These are phyloP conservation scores for Bradypodion ventrale DNA, from an alignment of 2,797 vertebrate species.

Conservation along the genomic window DNA sequence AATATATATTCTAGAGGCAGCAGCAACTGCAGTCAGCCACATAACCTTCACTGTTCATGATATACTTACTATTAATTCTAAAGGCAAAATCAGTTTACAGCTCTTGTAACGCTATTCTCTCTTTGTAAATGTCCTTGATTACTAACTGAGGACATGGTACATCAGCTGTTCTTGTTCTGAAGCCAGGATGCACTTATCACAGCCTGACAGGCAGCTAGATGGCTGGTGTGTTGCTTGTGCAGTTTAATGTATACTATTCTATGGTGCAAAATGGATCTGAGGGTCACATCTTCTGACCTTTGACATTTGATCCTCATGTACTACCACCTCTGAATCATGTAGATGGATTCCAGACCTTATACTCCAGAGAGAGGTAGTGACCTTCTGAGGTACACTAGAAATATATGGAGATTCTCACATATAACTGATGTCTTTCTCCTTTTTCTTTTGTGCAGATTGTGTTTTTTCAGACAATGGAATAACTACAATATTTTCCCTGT, in stretches of 20 bases:
- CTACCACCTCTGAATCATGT: background rate
- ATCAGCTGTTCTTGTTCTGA: slow-evolving; percentile 26
- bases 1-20: slow-evolving; percentile 12
- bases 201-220: slow-evolving; percentile 9
- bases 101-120: slow-evolving; percentile 44
- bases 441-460: background rate
- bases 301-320: background rate
- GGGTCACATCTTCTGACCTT: background rate
- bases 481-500: background rate
- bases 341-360: background rate
- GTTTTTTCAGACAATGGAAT: background rate
- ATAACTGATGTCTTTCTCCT: background rate
- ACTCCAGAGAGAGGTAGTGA: background rate
- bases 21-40: background rate
- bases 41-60: slow-evolving; percentile 3
- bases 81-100: slow-evolving; percentile 43
- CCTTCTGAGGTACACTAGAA: background rate
- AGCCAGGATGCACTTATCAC: background rate
- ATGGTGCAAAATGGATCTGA: background rate
- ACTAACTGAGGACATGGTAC: slow-evolving; percentile 19
- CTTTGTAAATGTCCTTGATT: slow-evolving; percentile 43
- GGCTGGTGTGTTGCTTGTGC: background rate
- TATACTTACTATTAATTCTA: slow-evolving; percentile 38
- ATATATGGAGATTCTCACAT: background rate
- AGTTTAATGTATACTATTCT: background rate